phyloP scores from a whole-genome alignment of 2,888 invertebrate genomes.

The Uropetala carovei region DNA sequence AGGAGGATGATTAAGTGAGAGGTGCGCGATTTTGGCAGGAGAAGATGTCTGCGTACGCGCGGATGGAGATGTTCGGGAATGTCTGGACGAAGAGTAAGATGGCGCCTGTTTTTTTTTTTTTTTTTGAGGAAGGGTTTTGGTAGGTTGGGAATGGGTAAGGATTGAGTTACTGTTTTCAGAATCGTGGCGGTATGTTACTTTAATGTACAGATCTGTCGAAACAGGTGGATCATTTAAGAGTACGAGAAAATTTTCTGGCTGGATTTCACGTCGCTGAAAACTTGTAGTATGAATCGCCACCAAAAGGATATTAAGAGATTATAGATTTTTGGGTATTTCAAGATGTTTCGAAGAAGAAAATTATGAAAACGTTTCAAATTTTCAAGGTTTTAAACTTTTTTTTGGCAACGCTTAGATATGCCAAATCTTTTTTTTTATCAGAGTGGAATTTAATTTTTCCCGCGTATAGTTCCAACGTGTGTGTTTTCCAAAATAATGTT shows the following conservation, averaged over 20 bases:
- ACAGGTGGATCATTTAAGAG: neutral
- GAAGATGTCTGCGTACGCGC: neutral
- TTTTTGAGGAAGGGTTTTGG: neutral
- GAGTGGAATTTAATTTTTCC: too few species aligned
- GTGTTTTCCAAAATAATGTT: too few species aligned
- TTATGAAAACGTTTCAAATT: too few species aligned
- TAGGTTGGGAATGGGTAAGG: neutral
- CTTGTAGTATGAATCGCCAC: too few species aligned
- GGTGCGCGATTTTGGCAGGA: neutral
- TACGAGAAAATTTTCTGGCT: neutral
- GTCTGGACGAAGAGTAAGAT: neutral
- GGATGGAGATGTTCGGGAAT: neutral
- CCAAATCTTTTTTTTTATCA: too few species aligned
- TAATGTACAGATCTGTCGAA: neutral
- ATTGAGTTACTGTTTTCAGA: neutral
- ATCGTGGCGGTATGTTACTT: neutral
- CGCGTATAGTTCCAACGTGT: too few species aligned
- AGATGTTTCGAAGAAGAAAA: too few species aligned
- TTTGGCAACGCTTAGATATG: too few species aligned
- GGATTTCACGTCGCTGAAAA: neutral
- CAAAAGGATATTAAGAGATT: too few species aligned
- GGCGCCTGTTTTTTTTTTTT: neutral
- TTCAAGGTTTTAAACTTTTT: too few species aligned
- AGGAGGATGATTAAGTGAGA: neutral
- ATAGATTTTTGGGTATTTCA: too few species aligned